Evolutionary conservation across 2,888 invertebrate genomes (phyloP).

Genomic region (Spilarctia lutea): DNA sequence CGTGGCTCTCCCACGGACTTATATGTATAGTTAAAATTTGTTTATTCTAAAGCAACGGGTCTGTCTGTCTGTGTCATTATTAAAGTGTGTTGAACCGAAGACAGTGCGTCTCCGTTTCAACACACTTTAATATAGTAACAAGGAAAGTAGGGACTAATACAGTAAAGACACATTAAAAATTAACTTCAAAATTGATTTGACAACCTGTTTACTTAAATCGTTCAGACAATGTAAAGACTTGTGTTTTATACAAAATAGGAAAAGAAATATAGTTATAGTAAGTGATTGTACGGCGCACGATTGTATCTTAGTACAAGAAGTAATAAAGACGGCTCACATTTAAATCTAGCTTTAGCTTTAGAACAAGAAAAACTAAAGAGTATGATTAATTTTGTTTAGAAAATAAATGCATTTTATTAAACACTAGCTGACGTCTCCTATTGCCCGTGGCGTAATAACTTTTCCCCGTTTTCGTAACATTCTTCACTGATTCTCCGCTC

Average conservation of each 20-base stretch:
- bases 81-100: too few relatives aligned
- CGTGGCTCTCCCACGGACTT: too few relatives aligned
- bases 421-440: too few relatives aligned
- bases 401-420: background rate
- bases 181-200: slow-evolving; percentile 4
- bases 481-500: too few relatives aligned
- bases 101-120: too few relatives aligned
- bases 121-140: slow-evolving; percentile 47
- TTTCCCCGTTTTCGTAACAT: too few relatives aligned
- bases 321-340: slow-evolving; percentile 78
- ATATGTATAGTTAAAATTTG: too few relatives aligned
- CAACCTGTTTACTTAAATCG: slow-evolving; percentile 18
- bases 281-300: slow-evolving; percentile 67
- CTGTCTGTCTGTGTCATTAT: too few relatives aligned
- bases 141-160: slow-evolving; percentile 53
- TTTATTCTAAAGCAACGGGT: too few relatives aligned
- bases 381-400: background rate
- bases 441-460: too few relatives aligned
- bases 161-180: background rate
- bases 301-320: slow-evolving; percentile 73
- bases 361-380: slow-evolving; percentile 57
- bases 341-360: slow-evolving; percentile 68
- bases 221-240: slow-evolving; percentile 49
- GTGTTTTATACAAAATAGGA: slow-evolving; percentile 68
- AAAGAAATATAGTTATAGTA: slow-evolving; percentile 69